Conservation (phyloP, 2,888 invertebrate species). For the Chloromyia formosa region DNA sequence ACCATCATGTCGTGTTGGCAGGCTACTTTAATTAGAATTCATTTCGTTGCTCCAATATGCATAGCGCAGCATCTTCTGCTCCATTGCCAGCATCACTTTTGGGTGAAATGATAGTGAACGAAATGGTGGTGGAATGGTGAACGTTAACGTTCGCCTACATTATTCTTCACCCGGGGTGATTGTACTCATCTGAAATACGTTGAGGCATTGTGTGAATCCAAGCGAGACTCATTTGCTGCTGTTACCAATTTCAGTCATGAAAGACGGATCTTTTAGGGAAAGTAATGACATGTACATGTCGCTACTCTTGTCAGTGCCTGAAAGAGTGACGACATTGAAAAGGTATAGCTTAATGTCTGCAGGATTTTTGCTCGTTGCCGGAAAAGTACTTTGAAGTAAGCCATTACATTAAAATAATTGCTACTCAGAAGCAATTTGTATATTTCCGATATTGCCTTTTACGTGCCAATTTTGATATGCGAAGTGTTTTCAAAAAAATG, state of each 20-base stretch:
- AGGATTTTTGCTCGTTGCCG: background rate
- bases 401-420: slow-evolving; percentile 1
- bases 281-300: background rate
- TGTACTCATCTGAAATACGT: no score
- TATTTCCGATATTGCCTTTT: background rate
- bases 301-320: background rate
- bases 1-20: slow-evolving; percentile 33
- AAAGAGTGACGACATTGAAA: background rate
- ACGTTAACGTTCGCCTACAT: background rate
- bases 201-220: background rate
- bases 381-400: slow-evolving; percentile 9
- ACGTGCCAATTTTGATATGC: background rate
- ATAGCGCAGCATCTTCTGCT: slow-evolving; percentile 24
- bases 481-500: no score
- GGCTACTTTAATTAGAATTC: slow-evolving; percentile 37
- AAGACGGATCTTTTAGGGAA: background rate
- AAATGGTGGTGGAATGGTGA: slow-evolving; percentile 23
- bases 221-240: slow-evolving; percentile 14
- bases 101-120: slow-evolving; percentile 21
- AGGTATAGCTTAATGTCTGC: background rate
- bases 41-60: slow-evolving; percentile 37
- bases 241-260: slow-evolving; percentile 19
- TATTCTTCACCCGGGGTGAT: no score
- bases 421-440: background rate
- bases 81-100: slow-evolving; percentile 21